Conservation (phyloP, 2,888 invertebrate genomes). For the Athalia rosae region DNA sequence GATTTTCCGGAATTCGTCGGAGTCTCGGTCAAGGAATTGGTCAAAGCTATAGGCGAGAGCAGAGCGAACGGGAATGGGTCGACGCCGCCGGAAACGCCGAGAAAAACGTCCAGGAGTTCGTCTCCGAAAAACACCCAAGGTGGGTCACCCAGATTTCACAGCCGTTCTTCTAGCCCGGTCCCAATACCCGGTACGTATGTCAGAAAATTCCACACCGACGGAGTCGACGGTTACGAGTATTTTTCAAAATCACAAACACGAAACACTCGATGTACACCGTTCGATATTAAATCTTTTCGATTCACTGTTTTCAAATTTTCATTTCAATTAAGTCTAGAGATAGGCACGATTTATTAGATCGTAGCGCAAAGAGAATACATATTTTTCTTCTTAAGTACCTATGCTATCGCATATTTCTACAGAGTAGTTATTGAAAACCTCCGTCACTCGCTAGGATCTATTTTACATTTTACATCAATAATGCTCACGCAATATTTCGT, state of each 20-base stretch:
- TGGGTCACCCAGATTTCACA: conserved; percentile 74
- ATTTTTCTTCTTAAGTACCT: too few species aligned
- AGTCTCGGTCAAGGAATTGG: conserved; percentile 83
- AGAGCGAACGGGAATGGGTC: conserved; percentile 87
- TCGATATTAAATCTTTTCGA: too few species aligned
- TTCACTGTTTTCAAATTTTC: too few species aligned
- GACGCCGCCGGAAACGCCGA: conserved; percentile 82
- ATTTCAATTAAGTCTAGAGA: too few species aligned
- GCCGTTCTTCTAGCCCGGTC: conserved; percentile 78
- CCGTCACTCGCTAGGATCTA: too few species aligned
- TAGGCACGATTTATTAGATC: too few species aligned
- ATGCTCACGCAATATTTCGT: too few species aligned
- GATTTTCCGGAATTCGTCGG: conserved; percentile 78
- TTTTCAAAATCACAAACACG: background rate
- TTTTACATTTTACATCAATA: too few species aligned
- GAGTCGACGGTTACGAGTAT: background rate
- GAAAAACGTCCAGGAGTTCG: conserved; percentile 74
- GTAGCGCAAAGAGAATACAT: too few species aligned
- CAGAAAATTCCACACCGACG: background rate
- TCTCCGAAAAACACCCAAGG: conserved; percentile 75
- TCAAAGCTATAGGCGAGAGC: conserved; percentile 84
- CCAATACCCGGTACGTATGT: conserved; percentile 77
- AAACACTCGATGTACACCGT: too few species aligned
- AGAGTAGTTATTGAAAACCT: too few species aligned
- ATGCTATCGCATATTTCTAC: too few species aligned